Evolutionary conservation across 2,888 invertebrate genomes (phyloP).

Genomic region (Frankliniella intonsa): DNA sequence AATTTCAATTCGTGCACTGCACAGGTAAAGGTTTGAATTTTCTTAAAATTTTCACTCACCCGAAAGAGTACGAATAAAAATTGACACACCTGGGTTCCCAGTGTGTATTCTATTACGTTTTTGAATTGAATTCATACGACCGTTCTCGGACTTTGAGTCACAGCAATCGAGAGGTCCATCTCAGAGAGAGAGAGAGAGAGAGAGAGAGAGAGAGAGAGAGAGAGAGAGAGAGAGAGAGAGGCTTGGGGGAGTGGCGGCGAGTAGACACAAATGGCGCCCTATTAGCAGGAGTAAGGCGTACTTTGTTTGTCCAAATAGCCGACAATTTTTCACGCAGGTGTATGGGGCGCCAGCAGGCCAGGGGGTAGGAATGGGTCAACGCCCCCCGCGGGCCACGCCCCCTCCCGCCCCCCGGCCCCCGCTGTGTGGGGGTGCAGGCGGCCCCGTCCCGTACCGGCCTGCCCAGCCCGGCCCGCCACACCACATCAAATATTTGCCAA

Average conservation of each 20-base stretch:
- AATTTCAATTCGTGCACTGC: no score
- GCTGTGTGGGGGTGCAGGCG: no score
- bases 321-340: background rate
- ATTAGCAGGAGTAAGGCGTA: constrained; percentile 10
- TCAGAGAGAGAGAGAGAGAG: constrained; percentile 26
- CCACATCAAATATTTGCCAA: no score
- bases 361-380: no score
- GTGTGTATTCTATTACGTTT: no score
- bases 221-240: constrained; percentile 32
- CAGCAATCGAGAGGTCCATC: background rate
- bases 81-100: no score
- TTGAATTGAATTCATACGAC: no score
- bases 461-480: no score
- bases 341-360: constrained; percentile 28
- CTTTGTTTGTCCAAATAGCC: constrained; percentile 25
- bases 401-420: background rate
- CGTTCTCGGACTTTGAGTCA: background rate
- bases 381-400: background rate
- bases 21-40: no score
- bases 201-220: constrained; percentile 35
- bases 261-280: constrained; percentile 21
- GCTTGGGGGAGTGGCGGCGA: constrained; percentile 31
- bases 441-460: no score
- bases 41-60: no score
- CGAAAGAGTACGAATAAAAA: no score